A percentile compares a stretch with the other conserved stretches of the same genome.
These are phyloP conservation scores for Lichenostomus cassidix DNA, from an alignment of 2,113 vertebrate species.

Conservation along the genomic window DNA sequence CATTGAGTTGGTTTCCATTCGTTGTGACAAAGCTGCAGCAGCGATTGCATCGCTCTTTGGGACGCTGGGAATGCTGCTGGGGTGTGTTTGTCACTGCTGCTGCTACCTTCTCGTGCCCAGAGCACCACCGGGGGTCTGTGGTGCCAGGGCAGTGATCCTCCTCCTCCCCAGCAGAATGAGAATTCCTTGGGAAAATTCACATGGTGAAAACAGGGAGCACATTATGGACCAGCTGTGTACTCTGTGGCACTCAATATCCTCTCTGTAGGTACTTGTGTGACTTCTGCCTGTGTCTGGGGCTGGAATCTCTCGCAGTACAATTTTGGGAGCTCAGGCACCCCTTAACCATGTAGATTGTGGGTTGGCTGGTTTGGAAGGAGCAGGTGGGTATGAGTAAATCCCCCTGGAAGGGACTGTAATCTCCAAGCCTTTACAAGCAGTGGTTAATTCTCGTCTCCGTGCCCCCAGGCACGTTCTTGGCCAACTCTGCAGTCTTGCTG, in stretches of 20 bases:
- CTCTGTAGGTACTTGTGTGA: background rate
- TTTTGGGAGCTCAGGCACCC: background rate
- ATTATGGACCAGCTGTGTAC: fast-evolving
- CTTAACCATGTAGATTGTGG: fast-evolving
- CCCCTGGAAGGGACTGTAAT: background rate
- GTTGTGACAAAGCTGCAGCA: background rate
- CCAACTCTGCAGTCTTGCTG: background rate
- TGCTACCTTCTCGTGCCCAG: background rate
- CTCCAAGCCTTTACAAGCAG: background rate
- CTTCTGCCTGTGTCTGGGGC: background rate
- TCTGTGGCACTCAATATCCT: fast-evolving
- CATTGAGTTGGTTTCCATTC: background rate
- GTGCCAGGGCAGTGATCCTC: background rate
- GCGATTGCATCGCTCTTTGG: background rate
- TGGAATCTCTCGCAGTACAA: background rate
- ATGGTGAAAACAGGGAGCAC: fast-evolving
- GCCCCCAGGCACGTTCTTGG: background rate
- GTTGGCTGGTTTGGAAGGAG: background rate
- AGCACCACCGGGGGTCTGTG: background rate
- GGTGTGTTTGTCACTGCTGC: background rate
- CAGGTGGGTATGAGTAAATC: background rate
- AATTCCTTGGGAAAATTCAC: background rate
- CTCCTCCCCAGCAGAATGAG: background rate
- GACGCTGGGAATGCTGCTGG: background rate
- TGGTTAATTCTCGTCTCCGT: background rate